phyloP scores from a whole-genome alignment of 2,113 vertebrate genomes.

The Platanista minor region DNA sequence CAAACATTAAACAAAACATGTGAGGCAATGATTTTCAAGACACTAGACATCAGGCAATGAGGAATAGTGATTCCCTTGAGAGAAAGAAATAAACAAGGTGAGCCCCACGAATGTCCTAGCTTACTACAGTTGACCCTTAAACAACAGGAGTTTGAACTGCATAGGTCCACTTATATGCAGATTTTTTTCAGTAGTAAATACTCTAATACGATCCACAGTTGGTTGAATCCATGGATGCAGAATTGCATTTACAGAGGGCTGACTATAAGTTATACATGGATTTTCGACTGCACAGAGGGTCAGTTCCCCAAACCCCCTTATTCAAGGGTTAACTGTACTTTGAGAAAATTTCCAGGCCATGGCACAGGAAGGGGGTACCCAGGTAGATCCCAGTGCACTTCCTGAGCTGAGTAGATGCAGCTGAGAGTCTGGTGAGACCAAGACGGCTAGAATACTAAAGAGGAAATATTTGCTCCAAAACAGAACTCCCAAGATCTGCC shows the following conservation, averaged over 20 bases:
- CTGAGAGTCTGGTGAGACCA: not conserved
- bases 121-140: not conserved
- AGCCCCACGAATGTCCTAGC: not conserved
- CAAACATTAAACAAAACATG: not conserved
- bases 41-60: not conserved
- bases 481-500: not conserved
- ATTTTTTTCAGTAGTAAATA: not conserved
- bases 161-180: not conserved
- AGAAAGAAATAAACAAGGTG: not conserved
- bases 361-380: not conserved
- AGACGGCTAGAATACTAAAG: not conserved
- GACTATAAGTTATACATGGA: not conserved
- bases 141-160: not conserved
- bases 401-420: not conserved
- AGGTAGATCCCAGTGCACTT: not conserved
- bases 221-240: not conserved
- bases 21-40: not conserved
- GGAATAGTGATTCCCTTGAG: not conserved
- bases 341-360: not conserved
- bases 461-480: not conserved
- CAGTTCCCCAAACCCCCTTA: not conserved
- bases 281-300: not conserved
- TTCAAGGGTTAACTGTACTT: not conserved
- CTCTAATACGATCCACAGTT: not conserved
- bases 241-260: not conserved